phyloP scores from a whole-genome alignment of 2,113 vertebrate species.

The Polypterus bichir region DNA sequence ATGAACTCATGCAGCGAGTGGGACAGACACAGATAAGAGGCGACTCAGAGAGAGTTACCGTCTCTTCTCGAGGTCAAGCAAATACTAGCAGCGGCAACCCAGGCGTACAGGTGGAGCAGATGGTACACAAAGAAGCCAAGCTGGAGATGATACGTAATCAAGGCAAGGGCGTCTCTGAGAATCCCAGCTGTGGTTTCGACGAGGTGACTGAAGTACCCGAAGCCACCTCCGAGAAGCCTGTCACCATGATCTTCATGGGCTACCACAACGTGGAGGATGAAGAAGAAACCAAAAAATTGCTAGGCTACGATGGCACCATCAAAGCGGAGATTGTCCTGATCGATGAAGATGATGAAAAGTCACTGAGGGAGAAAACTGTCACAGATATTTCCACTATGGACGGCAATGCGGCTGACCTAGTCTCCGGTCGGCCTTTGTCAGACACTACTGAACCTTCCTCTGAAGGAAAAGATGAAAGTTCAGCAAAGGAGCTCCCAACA shows the following conservation, averaged over 20 bases:
- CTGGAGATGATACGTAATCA: constrained; percentile 70
- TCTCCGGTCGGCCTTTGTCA: constrained; percentile 70
- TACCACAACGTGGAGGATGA: constrained; percentile 83
- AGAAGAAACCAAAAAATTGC: constrained; percentile 80
- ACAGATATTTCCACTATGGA: constrained; percentile 82
- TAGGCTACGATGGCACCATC: constrained; percentile 85
- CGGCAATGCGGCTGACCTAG: constrained; percentile 84
- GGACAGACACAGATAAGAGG: constrained; percentile 57
- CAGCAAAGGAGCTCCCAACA: constrained; percentile 62
- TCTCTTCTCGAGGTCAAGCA: constrained; percentile 50
- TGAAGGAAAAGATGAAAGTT: constrained; percentile 82
- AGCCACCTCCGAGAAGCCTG: constrained; percentile 33
- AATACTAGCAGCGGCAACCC: constrained; percentile 46
- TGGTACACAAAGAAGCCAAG: constrained; percentile 64
- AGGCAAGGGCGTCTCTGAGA: constrained; percentile 42
- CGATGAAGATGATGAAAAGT: constrained; percentile 89
- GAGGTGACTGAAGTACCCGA: constrained; percentile 53
- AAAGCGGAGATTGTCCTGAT: constrained; percentile 93
- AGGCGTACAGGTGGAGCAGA: constrained; percentile 53
- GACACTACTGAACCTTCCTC: constrained; percentile 92
- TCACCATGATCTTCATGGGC: constrained; percentile 97
- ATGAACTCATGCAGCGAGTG: constrained; percentile 77
- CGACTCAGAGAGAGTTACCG: constrained; percentile 39
- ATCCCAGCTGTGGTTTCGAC: constrained; percentile 28
- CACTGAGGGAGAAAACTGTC: constrained; percentile 90